Evolutionary conservation across 1,140 invertebrate genomes (phyloP).

Genomic region (Harpegnathos saltator): DNA sequence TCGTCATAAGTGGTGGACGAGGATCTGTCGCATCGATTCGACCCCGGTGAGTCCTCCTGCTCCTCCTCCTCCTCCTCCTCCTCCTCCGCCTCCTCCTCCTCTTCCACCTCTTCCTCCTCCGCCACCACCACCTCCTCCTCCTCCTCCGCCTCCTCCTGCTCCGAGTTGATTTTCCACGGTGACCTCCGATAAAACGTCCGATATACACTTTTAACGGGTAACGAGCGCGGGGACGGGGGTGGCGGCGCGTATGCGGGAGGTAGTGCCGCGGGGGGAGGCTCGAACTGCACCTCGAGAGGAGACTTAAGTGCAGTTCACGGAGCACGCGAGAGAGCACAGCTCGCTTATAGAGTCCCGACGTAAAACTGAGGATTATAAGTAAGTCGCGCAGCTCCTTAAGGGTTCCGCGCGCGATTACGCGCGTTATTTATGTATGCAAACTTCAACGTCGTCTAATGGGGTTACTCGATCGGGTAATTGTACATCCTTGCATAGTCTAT

Average conservation of each 20-base stretch:
- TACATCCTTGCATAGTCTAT: slow-evolving; percentile 65
- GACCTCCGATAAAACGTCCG: slow-evolving; percentile 32
- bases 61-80: neutral
- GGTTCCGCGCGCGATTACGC: slow-evolving; percentile 37
- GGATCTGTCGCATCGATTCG: slow-evolving; percentile 41
- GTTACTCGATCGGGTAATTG: slow-evolving; percentile 70
- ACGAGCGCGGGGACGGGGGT: slow-evolving; percentile 11
- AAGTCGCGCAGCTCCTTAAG: slow-evolving; percentile 54
- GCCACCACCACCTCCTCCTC: neutral
- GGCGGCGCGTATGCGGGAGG: too few species aligned
- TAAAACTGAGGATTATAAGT: slow-evolving; percentile 56
- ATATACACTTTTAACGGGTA: slow-evolving; percentile 49
- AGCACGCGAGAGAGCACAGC: slow-evolving; percentile 24
- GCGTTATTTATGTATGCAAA: slow-evolving; percentile 41
- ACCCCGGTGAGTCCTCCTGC: neutral
- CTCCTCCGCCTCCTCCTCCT: neutral
- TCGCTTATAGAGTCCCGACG: slow-evolving; percentile 7
- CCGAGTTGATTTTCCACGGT: slow-evolving; percentile 14
- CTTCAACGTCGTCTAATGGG: slow-evolving; percentile 64
- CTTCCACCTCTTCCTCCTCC: neutral
- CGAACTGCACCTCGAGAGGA: slow-evolving; percentile 36
- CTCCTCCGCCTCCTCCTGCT: neutral
- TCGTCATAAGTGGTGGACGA: slow-evolving; percentile 19
- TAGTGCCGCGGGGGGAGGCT: too few species aligned
- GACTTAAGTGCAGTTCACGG: slow-evolving; percentile 51